Evolutionary conservation across 1,140 invertebrate genomes (phyloP).

Genomic region (Drosophila rhopaloa): DNA sequence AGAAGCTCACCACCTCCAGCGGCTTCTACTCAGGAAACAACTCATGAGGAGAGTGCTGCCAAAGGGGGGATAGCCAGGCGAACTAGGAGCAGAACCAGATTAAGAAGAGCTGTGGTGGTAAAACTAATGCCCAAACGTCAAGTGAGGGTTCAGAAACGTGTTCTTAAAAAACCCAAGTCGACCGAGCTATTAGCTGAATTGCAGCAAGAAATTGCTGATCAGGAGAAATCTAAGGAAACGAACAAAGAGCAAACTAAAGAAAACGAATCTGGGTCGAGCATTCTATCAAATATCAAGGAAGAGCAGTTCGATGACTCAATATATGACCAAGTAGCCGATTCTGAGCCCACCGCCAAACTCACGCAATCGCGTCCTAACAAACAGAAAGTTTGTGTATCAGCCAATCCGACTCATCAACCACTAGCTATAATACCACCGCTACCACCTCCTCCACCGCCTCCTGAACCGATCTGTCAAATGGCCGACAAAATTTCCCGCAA

Average conservation of each 20-base stretch:
- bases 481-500: slow-evolving; percentile 35
- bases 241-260: not conserved
- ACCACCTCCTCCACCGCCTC: slow-evolving; percentile 59
- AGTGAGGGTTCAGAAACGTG: not conserved
- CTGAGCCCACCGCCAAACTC: not conserved
- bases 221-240: not conserved
- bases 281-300: slow-evolving; percentile 1
- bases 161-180: not conserved
- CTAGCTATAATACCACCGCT: slow-evolving; percentile 62
- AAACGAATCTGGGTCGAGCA: not conserved
- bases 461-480: slow-evolving; percentile 39
- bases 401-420: slow-evolving; percentile 14
- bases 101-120: slow-evolving; percentile 4
- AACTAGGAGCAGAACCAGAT: slow-evolving; percentile 18
- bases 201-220: slow-evolving; percentile 2
- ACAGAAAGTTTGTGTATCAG: slow-evolving; percentile 8
- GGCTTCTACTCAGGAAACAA: not conserved
- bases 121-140: slow-evolving; percentile 30
- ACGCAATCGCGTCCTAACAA: slow-evolving; percentile 20
- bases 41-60: not conserved
- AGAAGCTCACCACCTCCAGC: slow-evolving; percentile 14
- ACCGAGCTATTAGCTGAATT: not conserved
- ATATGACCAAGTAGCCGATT: not conserved
- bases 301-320: not conserved
- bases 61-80: slow-evolving; percentile 1